phyloP scores from a whole-genome alignment of 2,797 vertebrate genomes.

The Micropoecilia bifurca region DNA sequence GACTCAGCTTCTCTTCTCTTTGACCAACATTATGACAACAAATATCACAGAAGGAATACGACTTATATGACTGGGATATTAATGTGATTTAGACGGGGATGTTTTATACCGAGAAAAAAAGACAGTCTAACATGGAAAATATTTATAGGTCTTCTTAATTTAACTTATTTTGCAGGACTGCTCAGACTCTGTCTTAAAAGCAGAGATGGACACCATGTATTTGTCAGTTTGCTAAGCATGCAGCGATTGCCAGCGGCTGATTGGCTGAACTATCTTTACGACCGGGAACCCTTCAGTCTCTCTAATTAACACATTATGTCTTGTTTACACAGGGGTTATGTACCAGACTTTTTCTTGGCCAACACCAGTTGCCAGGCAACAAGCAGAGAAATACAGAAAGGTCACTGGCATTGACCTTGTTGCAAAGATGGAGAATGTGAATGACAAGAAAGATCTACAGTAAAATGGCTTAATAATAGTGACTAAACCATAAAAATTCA shows the following conservation, averaged over 20 bases:
- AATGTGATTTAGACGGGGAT: background rate
- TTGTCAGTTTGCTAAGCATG: background rate
- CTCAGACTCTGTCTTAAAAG: background rate
- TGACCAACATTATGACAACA: background rate
- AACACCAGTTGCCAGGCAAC: conserved; percentile 32
- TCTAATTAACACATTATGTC: conserved; percentile 38
- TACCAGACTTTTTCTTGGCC: conserved; percentile 19
- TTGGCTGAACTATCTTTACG: conserved; percentile 24
- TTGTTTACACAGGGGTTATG: conserved; percentile 24
- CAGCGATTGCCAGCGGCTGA: conserved; percentile 8
- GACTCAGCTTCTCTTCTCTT: background rate
- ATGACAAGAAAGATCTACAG: conserved; percentile 8
- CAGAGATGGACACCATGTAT: background rate
- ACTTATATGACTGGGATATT: background rate
- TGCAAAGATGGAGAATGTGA: conserved; percentile 14
- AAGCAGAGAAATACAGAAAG: conserved; percentile 13
- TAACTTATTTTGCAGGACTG: background rate
- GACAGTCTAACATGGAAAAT: background rate
- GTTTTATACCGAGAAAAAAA: background rate
- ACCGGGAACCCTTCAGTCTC: conserved; percentile 17
- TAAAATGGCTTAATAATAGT: conserved; percentile 1
- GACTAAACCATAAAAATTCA: background rate
- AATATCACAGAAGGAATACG: background rate
- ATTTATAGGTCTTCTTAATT: background rate
- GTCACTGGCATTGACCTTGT: conserved; percentile 15